These are phyloP conservation scores for Temnothorax rugatulus DNA, from an alignment of 2,888 invertebrate species.

Conservation along the genomic window DNA sequence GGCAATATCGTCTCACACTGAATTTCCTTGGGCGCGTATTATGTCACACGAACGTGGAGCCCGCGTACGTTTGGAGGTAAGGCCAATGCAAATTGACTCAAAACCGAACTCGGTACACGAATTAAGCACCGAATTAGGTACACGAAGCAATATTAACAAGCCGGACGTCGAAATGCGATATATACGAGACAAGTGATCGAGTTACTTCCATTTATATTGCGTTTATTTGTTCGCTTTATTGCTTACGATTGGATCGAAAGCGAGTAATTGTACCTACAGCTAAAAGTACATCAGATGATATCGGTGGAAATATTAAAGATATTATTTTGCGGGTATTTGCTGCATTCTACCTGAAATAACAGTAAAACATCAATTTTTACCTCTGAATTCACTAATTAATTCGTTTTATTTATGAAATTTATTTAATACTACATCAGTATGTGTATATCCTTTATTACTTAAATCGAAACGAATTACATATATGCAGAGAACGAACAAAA, in stretches of 20 bases:
- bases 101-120: slow-evolving; percentile 15
- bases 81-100: slow-evolving; percentile 39
- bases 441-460: neutral
- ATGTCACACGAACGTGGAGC: slow-evolving; percentile 10
- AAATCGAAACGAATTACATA: neutral
- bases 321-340: neutral
- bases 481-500: neutral
- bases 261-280: neutral
- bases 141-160: slow-evolving; percentile 5
- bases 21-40: slow-evolving; percentile 61
- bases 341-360: neutral
- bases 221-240: slow-evolving; percentile 5
- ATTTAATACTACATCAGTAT: neutral
- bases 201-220: slow-evolving; percentile 19
- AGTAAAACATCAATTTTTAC: slow-evolving; percentile 3
- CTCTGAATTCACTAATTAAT: slow-evolving; percentile 14
- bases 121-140: slow-evolving; percentile 19
- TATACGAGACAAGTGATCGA: neutral
- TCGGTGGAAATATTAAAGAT: neutral
- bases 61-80: neutral
- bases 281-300: slow-evolving; percentile 1
- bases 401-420: neutral
- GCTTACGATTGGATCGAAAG: slow-evolving; percentile 11
- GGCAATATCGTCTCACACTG: slow-evolving; percentile 46
- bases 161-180: neutral